Conservation (phyloP, 2,888 invertebrate genomes). For the Imbricaverruca yamaguchii region DNA sequence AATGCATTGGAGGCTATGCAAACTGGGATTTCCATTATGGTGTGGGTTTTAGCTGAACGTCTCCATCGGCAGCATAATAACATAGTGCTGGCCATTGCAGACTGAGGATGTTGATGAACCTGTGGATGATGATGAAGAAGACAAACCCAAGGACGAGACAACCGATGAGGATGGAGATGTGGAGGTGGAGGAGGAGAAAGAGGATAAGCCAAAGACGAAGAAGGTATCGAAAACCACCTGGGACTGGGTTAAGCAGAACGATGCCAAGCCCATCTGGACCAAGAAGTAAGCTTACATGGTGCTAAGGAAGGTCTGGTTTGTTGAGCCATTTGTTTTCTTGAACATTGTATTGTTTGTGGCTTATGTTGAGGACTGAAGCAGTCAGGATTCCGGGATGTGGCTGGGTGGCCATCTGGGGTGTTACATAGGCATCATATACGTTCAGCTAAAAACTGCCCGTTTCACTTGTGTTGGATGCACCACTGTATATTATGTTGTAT, state of each 20-base stretch:
- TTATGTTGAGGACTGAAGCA: too few species aligned
- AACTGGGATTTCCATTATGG: background rate
- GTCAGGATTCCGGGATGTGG: too few species aligned
- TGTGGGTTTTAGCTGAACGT: background rate
- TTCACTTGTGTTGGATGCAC: too few species aligned
- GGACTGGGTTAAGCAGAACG: constrained; percentile 95
- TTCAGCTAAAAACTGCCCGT: too few species aligned
- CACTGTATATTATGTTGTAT: too few species aligned
- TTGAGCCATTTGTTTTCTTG: too few species aligned
- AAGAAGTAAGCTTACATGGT: constrained; percentile 55
- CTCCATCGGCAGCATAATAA: too few species aligned
- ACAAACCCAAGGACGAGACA: constrained; percentile 38
- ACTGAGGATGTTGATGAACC: constrained; percentile 68
- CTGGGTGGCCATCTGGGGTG: too few species aligned
- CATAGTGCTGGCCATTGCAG: constrained; percentile 37
- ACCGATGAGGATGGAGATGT: constrained; percentile 48
- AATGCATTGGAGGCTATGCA: too few species aligned
- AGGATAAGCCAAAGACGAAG: constrained; percentile 70
- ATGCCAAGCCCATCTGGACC: constrained; percentile 98
- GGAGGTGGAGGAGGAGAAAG: constrained; percentile 48
- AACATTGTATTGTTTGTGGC: too few species aligned
- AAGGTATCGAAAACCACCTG: constrained; percentile 89
- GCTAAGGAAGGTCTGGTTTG: too few species aligned
- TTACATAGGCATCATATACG: too few species aligned
- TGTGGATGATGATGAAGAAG: constrained; percentile 43